Evolutionary conservation across 1,140 invertebrate species (phyloP), one percentile per base, ranked within the genome.

Genomic region (Aphidius gifuensis): DNA sequence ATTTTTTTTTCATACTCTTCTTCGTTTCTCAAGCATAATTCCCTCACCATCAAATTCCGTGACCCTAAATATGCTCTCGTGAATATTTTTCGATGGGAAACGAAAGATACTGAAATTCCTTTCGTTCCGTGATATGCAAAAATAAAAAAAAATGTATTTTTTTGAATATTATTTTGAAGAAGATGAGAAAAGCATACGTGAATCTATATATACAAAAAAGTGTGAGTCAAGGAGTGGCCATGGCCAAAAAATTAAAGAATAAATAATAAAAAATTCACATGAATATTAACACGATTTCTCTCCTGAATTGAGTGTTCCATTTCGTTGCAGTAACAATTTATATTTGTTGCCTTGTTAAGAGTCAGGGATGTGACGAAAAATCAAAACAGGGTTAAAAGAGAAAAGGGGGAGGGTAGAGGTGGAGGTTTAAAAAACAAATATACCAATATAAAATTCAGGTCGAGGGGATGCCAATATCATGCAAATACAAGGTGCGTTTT

Each of bases 261-360:
- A 44, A 59, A 39, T 16, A 16, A 16, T 16, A 16, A 16, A 16
- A 16, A 16, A 60, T 50, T 39, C 48, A 23, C 43, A 60, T 60
- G 58, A 60, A 60, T 60, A 60, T 60, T 60, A 62, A 62, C 43
- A 44, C 42, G 54, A 62, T 62, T 62, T 62, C 45, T 57, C 60
- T 62, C 54, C 44, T 44, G 47, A 51, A 39, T 49, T 60, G 39
- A 45, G 48, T 55, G 40, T 55, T 42, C 39, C 43, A 55, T 38
- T 55, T 51, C 48, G 58, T 55, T 61, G 50, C 50, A 56, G 44
- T n/a, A 38, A 62, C 49, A 39, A 55, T 39, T 39, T 42, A 55
- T 16, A 61, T 62, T 47, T 39, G 55, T 57, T 55, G 43, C 42
- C 61, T 62, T 55, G 55, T 62, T 62, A 57, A 57, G 40, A 55